Base-by-base conservation (phyloP, 2,888 invertebrate species). In the Drosophila borealis region DNA sequence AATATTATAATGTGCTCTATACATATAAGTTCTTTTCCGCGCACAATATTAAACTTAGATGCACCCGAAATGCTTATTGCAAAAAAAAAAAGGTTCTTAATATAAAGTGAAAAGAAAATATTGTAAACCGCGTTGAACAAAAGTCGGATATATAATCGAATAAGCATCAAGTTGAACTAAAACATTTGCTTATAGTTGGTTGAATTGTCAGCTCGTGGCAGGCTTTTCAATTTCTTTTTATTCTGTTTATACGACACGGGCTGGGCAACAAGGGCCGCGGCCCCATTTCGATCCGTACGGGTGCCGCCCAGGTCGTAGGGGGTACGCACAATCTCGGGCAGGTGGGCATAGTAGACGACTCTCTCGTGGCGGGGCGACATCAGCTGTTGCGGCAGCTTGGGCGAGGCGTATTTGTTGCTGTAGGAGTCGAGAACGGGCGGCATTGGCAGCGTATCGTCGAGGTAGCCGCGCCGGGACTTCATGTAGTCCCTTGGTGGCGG, bases 271-370 rank as follows among this genome's bases (percentile, higher is more conserved):
- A 49, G 70, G 1, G 74, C 44, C 17, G 61, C 57, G n/a, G 72
- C 68, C 1, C 42, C 53, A 56, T 80, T 80, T 1, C 74, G 62
- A 60, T 88, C 86, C 13, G 42, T 46, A 1, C 74, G 78, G 0
- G 46, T 41, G 3, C 9, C 17, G 21, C 55, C 46, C 44, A 61
- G 9, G 25, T 90, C 90, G 37, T 91, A 91, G 2, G 90, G 94
- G 21, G 94, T 93, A 56, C 95, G 92, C 0, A 95, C 94, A 4
- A 95, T 94, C 90, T 95, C 95, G 10, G 95, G 95, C 33, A 95
- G 91, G 87, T 95, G 95, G 0, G 95, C 95, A 78, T 95, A 95
- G 86, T 95, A 95, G 62, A 95, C 95, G 59, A 95, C 95, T 64
- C 95, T 93, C 80, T 92, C 90, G 19, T 77, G 85, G 0, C 84